Percentiles rank a stretch among this genome's conserved stretches.
Evolutionary conservation across 2,797 vertebrate genomes (phyloP).

Genomic region (Uromys caudimaculatus): DNA sequence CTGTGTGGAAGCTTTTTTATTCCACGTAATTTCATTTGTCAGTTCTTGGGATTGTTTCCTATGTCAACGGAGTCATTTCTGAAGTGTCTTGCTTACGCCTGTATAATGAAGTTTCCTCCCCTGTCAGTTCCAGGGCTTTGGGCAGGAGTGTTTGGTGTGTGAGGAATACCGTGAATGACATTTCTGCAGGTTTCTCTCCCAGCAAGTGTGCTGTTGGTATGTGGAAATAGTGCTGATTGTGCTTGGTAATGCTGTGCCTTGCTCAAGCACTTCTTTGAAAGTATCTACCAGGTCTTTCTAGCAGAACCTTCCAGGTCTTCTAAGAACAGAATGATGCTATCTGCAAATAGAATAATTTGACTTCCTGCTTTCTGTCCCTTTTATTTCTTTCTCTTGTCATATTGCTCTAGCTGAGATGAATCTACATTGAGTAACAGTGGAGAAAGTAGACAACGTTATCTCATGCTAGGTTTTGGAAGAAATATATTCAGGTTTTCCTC

Average conservation of each 20-base stretch:
- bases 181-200: background rate
- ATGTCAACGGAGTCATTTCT: background rate
- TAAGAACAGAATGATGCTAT: background rate
- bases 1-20: background rate
- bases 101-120: background rate
- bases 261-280: background rate
- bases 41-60: background rate
- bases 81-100: background rate
- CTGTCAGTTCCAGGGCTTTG: background rate
- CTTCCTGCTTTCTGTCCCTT: background rate
- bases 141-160: background rate
- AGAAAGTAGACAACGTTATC: background rate
- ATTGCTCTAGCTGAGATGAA: background rate
- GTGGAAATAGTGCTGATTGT: background rate
- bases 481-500: background rate
- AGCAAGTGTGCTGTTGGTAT: background rate
- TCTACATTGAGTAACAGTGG: background rate
- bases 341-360: background rate
- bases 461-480: background rate
- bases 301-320: background rate
- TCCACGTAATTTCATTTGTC: background rate
- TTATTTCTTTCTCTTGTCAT: background rate
- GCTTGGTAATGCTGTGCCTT: background rate
- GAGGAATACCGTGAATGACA: background rate
- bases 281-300: background rate